Conservation (phyloP, 2,113 vertebrate species). For the Megatriorchis doriae region DNA sequence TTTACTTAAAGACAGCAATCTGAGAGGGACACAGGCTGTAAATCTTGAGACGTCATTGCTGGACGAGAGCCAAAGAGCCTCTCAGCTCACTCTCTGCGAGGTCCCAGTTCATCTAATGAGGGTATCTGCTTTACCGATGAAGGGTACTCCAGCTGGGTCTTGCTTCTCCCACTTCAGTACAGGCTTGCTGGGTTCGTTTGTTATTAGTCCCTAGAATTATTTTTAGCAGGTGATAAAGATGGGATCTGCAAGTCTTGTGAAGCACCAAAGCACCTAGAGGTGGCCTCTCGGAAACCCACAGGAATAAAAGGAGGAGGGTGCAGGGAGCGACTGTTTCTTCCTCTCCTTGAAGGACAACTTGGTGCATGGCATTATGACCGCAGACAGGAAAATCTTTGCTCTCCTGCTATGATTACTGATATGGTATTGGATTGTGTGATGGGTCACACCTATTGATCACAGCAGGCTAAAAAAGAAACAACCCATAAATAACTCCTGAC, state of each 20-base stretch:
- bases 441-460: conserved; percentile 48
- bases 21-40: background rate
- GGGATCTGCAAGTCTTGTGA: background rate
- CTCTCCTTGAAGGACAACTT: background rate
- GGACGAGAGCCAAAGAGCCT: background rate
- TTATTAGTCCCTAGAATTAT: background rate
- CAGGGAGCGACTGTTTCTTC: background rate
- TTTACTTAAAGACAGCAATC: background rate
- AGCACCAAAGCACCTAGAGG: background rate
- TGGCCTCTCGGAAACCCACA: background rate
- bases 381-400: background rate
- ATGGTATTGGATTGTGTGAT: background rate
- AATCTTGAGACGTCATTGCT: background rate
- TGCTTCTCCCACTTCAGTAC: background rate
- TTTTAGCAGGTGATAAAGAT: background rate
- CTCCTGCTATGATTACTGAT: background rate
- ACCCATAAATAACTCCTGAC: conserved; percentile 36
- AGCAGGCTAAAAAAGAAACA: conserved; percentile 22
- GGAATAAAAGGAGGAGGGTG: background rate
- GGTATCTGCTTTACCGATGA: background rate
- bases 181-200: background rate
- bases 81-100: background rate
- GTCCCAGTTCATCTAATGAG: background rate
- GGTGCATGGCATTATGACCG: rapidly evolving
- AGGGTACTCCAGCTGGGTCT: background rate